Evolutionary conservation across 2,888 invertebrate genomes (phyloP).

Genomic region (Sarcophaga carnaria): DNA sequence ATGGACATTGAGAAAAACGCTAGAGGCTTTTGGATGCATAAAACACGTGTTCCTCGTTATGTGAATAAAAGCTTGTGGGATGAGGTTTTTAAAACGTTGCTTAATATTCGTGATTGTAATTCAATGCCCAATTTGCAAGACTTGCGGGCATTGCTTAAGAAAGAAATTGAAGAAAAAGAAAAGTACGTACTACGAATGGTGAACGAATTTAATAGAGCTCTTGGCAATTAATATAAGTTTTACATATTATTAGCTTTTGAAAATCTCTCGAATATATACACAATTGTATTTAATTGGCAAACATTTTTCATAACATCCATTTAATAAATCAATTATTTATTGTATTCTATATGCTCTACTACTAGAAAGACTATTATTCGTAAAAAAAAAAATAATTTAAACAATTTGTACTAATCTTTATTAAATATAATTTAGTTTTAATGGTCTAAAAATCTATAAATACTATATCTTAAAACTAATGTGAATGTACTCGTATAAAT

Average conservation of each 20-base stretch:
- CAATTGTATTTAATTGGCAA: neutral
- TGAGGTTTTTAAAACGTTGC: constrained; percentile 88
- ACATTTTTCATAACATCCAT: neutral
- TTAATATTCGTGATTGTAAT: constrained; percentile 91
- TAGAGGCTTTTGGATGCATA: constrained; percentile 77
- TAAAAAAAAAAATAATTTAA: constrained; percentile 37
- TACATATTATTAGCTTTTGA: no score
- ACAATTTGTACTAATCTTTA: constrained; percentile 69
- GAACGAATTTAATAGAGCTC: constrained; percentile 77
- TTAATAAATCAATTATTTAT: neutral
- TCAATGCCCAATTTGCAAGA: constrained; percentile 87
- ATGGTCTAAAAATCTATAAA: constrained; percentile 45
- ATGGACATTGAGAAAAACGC: constrained; percentile 88
- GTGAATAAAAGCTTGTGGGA: constrained; percentile 89
- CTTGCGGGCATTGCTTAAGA: constrained; percentile 77
- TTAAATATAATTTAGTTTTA: constrained; percentile 55
- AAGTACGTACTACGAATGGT: constrained; percentile 78
- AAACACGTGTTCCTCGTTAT: constrained; percentile 82
- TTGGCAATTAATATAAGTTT: constrained; percentile 67
- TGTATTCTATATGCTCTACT: constrained; percentile 10
- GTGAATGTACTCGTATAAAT: neutral
- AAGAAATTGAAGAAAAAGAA: constrained; percentile 78
- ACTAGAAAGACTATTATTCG: neutral
- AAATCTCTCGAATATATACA: no score
- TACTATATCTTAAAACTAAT: constrained; percentile 41